These are phyloP conservation scores for Aplochiton taeniatus DNA, from an alignment of 2,797 vertebrate genomes.

Conservation along the genomic window DNA sequence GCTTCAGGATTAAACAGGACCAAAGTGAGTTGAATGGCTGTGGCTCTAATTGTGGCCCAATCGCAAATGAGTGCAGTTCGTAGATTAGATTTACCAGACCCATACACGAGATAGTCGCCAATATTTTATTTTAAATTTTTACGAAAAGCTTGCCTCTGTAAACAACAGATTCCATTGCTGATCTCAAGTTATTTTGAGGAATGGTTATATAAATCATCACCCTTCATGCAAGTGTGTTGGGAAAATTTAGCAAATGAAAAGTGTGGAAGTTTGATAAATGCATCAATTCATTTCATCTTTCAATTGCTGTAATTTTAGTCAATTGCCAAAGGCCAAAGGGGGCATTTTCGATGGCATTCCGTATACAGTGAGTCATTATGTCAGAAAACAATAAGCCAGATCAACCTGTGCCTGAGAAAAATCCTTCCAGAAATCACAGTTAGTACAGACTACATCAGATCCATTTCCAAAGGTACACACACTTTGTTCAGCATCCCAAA, in stretches of 20 bases:
- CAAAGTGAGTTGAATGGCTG: conserved; percentile 19
- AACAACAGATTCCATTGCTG: too few relatives aligned
- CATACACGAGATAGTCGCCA: not conserved
- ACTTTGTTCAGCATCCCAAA: too few relatives aligned
- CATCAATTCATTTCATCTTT: too few relatives aligned
- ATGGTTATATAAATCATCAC: too few relatives aligned
- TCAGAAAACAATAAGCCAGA: conserved; percentile 18
- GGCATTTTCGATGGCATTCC: not conserved
- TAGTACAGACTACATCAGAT: not conserved
- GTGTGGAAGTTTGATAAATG: too few relatives aligned
- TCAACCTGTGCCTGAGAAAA: conserved; percentile 27
- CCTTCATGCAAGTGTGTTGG: too few relatives aligned
- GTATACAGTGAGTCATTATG: conserved; percentile 12
- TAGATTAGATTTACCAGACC: not conserved
- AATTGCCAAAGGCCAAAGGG: not conserved
- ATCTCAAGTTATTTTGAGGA: too few relatives aligned
- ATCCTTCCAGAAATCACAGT: conserved; percentile 13
- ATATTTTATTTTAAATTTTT: not conserved
- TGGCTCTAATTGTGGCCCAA: conserved; percentile 30
- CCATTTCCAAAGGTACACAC: conserved; percentile 12
- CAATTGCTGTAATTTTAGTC: not conserved
- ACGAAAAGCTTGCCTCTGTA: too few relatives aligned
- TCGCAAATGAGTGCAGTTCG: conserved; percentile 29
- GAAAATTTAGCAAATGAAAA: too few relatives aligned
- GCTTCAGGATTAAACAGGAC: conserved; percentile 15